Base-by-base conservation (phyloP, 1,140 invertebrate genomes). In the Episyrphus balteatus region DNA sequence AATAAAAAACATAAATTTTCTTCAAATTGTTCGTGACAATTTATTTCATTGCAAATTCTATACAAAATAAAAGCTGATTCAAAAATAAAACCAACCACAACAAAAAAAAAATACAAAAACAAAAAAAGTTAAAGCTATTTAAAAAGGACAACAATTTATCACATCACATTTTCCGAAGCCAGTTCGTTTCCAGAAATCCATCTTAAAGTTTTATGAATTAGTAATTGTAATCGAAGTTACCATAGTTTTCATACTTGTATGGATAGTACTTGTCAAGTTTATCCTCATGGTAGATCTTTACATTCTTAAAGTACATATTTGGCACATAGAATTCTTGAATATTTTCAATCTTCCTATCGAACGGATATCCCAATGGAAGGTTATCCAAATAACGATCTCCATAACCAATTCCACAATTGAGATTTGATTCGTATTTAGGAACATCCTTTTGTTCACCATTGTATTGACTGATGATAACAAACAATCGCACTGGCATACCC, bases 401-500 rank as follows among this genome's bases (percentile, higher is more conserved):
- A 18, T 53, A 56, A 34, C 60, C 63, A 48, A 66, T 48, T 30
- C 62, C 59, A 17, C 58, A 49, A n/a, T n/a, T 7, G 51, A 49
- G 38, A 58, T 61, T 59, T 51, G 53, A 54, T 14, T 62, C 56
- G 32, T 48, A 62, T 55, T 49, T 60, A 39, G 58, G 51, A 52
- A 53, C 59, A 33, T 55, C 56, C 41, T 59, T 55, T 45, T 59
- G 55, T 0, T 55, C 61, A 73, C 55, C 59, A 42, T 46, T 36
- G 41, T 62, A 64, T 11, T 59, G 66, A 10, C 67, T 72, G 5
- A 80, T 66, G 13, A 71, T 59, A 42, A 77, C 70, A 57, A 73
- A 82, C 42, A 86, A 59, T 49, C 79, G 74, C 70, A 76, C 80
- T 30, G 75, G 69, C 59, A 75, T 70, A 44, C 83, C 83, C 49